phyloP scores from a whole-genome alignment of 2,113 vertebrate genomes.

The Herpailurus yagouaroundi region DNA sequence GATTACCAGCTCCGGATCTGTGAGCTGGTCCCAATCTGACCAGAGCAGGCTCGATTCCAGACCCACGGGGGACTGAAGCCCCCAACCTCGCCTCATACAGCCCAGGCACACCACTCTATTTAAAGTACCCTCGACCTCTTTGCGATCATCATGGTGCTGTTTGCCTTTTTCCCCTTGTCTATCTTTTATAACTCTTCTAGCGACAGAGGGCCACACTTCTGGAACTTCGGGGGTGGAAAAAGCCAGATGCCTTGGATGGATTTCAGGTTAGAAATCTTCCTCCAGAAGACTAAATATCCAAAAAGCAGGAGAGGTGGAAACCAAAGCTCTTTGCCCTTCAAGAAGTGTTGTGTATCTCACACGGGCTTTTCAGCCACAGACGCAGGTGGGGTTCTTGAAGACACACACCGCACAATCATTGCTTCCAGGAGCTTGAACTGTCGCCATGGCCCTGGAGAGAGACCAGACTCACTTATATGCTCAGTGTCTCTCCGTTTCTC shows the following conservation, averaged over 20 bases:
- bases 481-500: background rate
- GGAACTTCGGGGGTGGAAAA: conserved; percentile 81
- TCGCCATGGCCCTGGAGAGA: fast-evolving
- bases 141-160: background rate
- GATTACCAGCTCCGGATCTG: conserved; percentile 96
- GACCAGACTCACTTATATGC: fast-evolving
- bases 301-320: conserved; percentile 41
- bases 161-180: conserved; percentile 82
- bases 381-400: background rate
- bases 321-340: conserved; percentile 41
- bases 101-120: conserved; percentile 67
- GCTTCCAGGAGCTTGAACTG: background rate
- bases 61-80: conserved; percentile 90
- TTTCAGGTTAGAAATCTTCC: conserved; percentile 70
- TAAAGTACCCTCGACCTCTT: background rate
- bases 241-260: conserved; percentile 87
- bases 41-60: conserved; percentile 91
- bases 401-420: background rate
- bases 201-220: conserved; percentile 87
- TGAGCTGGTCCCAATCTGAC: conserved; percentile 91
- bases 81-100: conserved; percentile 67
- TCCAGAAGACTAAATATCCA: conserved; percentile 38
- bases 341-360: conserved; percentile 5
- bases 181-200: conserved; percentile 80
- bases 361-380: background rate